Evolutionary conservation across 2,113 vertebrate species (phyloP).

Genomic region (Notiomystis cincta): DNA sequence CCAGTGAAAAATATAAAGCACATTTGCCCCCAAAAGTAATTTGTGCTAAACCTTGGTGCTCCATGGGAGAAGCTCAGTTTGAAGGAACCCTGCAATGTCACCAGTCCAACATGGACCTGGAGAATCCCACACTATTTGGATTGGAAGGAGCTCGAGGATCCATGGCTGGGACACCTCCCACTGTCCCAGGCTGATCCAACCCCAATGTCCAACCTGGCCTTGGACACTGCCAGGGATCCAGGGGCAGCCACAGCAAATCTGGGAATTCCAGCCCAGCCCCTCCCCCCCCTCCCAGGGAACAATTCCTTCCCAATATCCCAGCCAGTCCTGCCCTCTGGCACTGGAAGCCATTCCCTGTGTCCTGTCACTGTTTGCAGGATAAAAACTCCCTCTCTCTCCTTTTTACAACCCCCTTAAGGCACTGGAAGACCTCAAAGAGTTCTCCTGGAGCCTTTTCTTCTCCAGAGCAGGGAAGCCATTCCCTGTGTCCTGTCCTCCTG

Average conservation of each 20-base stretch:
- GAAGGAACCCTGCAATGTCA: background rate
- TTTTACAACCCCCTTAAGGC: background rate
- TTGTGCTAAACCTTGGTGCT: background rate
- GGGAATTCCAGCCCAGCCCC: fast-evolving
- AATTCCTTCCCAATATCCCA: background rate
- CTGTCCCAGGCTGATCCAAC: background rate
- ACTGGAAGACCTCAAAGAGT: background rate
- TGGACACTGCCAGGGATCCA: background rate
- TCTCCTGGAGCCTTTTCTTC: background rate
- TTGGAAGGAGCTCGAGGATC: background rate
- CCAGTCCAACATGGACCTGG: background rate
- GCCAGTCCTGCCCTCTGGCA: background rate
- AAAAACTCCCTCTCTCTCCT: background rate
- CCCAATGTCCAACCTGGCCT: background rate
- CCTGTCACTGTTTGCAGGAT: background rate
- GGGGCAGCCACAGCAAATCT: background rate
- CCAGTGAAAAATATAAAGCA: background rate
- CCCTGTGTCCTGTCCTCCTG: too few relatives aligned
- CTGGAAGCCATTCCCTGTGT: fast-evolving
- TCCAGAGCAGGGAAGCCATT: background rate
- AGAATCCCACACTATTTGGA: background rate
- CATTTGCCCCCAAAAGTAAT: background rate
- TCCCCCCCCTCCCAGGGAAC: background rate
- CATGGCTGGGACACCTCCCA: background rate
- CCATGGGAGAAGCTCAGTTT: background rate